These are phyloP conservation scores for Pomacea maculata DNA, from an alignment of 1,140 invertebrate genomes.

Conservation along the genomic window DNA sequence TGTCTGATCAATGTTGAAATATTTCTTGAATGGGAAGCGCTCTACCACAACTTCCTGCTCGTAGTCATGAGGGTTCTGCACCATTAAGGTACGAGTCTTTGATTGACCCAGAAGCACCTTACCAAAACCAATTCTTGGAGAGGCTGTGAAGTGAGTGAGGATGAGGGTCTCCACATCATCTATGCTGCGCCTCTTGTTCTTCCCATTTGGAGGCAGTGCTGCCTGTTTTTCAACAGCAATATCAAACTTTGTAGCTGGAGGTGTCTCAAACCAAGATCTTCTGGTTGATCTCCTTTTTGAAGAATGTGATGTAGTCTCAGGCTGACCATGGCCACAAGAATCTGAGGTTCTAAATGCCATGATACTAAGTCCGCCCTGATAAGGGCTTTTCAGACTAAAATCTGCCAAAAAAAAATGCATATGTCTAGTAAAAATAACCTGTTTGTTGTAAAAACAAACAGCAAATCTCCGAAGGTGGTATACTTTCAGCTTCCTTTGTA, in stretches of 20 bases:
- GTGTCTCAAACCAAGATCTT: slow-evolving; percentile 53
- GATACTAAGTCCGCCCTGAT: background rate
- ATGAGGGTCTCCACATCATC: slow-evolving; percentile 48
- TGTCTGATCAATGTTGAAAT: slow-evolving; percentile 43
- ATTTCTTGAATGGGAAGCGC: slow-evolving; percentile 54
- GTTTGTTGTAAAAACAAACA: too few species aligned
- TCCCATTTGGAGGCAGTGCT: slow-evolving; percentile 5
- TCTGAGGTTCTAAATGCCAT: background rate
- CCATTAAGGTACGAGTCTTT: slow-evolving; percentile 38
- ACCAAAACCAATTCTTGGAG: slow-evolving; percentile 54
- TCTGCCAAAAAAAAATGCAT: too few species aligned
- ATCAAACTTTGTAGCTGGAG: slow-evolving; percentile 36
- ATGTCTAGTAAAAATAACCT: too few species aligned
- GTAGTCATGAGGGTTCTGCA: slow-evolving; percentile 57
- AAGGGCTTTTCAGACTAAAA: background rate
- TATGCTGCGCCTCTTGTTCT: slow-evolving; percentile 32
- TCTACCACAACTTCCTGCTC: slow-evolving; percentile 55
- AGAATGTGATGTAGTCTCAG: slow-evolving; percentile 22
- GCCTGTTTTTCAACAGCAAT: slow-evolving; percentile 39
- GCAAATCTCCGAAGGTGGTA: too few species aligned
- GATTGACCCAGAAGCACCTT: slow-evolving; percentile 37
- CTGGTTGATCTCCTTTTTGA: slow-evolving; percentile 30
- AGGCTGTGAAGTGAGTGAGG: slow-evolving; percentile 56
- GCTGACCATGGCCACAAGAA: slow-evolving; percentile 4
- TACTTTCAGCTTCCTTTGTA: too few species aligned